Evolutionary conservation across 2,888 invertebrate species (phyloP), one percentile per base, ranked within the genome.

Genomic region (Archips xylosteana): DNA sequence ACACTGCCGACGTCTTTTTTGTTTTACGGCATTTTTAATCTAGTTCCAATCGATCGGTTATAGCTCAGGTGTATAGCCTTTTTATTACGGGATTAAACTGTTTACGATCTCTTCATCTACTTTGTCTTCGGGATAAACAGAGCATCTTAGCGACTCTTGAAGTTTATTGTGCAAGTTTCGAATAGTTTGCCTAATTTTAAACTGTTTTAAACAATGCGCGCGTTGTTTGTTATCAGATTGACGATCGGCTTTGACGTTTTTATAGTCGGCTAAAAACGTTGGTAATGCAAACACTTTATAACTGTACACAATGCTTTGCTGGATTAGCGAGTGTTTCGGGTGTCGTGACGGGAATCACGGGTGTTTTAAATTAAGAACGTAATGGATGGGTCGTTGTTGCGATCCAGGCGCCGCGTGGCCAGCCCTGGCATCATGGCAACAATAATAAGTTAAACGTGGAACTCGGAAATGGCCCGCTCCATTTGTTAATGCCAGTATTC

Each of bases 401-500:
- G 89, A 92, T 92, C 92, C 89, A 12, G 57, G 66, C 54, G 72
- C 36, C 65, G 42, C 15, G n/a, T 34, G 60, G 36, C 42, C 10
- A 5, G 12, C 63, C 39, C 85, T 85, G 84, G 81, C 90, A 91
- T 89, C 89, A 89, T 86, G 89, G 87, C 87, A 54, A 90, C 92
- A 91, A 89, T 92, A 92, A 92, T 90, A 92, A 92, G 88, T 92
- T 91, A 89, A 91, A 92, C 89, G 89, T 89, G 87, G 89, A 90
- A 91, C 91, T 92, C 89, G 87, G 89, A 89, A 92, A 91, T 85
- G 90, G 89, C 83, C 85, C 86, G 87, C 86, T 92, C 90, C 92
- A 92, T 93, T 94, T 91, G 93, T 93, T 92, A 92, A 92, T 92
- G 92, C 92, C 91, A 90, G 91, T 89, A 91, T 94, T 94, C 93